These are phyloP conservation scores for Coilia nasus DNA, from an alignment of 2,797 vertebrate genomes.

Conservation along the genomic window DNA sequence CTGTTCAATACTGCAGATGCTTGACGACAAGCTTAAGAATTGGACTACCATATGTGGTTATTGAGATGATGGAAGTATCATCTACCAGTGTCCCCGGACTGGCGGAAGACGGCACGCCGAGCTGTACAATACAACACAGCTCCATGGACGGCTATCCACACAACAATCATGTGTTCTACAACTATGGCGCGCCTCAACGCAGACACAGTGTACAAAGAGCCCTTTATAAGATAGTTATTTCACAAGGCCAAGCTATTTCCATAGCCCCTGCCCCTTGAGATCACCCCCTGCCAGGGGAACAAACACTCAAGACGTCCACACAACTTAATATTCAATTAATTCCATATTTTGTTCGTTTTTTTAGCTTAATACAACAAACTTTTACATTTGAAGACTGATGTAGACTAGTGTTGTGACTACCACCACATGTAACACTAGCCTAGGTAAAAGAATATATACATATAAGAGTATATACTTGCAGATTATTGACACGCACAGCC, in stretches of 20 bases:
- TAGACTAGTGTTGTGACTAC: not conserved
- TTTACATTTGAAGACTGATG: not conserved
- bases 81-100: constrained; percentile 45
- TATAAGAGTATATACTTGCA: too few relatives aligned
- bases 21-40: constrained; percentile 1
- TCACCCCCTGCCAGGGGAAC: not conserved
- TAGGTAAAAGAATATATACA: not conserved
- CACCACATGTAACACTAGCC: too few relatives aligned
- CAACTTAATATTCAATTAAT: not conserved
- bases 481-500: not conserved
- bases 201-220: constrained; percentile 67
- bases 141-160: constrained; percentile 54
- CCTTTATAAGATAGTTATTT: constrained; percentile 74
- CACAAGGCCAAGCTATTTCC: constrained; percentile 58
- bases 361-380: not conserved
- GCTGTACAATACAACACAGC: constrained; percentile 67
- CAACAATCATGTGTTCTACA: constrained; percentile 65
- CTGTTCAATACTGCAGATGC: not conserved
- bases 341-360: not conserved
- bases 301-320: not conserved
- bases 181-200: constrained; percentile 43
- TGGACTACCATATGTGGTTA: not conserved
- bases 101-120: constrained; percentile 51
- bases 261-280: constrained; percentile 56
- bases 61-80: not conserved